Evolutionary conservation across 2,113 vertebrate species (phyloP).

Genomic region (Corythoichthys intestinalis): DNA sequence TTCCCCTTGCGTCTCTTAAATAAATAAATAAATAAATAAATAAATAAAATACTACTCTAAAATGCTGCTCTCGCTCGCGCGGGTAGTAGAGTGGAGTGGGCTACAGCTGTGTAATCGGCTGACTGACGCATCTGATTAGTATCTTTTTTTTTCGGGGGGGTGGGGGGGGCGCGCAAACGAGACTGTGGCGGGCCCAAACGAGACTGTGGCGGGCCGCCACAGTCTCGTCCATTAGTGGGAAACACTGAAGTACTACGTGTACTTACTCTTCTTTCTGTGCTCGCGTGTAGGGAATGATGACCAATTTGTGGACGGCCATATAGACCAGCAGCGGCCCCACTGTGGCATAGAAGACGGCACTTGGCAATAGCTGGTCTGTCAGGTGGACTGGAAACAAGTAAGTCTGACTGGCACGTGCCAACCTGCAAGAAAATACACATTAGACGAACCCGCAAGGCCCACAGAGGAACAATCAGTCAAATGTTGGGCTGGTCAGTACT

Average conservation of each 20-base stretch:
- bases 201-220: no score
- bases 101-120: no score
- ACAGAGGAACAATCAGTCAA: conserved; percentile 8
- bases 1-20: no score
- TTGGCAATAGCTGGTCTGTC: conserved; percentile 93
- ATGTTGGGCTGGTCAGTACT: conserved; percentile 69
- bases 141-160: no score
- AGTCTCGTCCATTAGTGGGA: no score
- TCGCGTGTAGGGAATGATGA: conserved; percentile 88
- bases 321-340: conserved; percentile 85
- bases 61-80: no score
- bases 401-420: conserved; percentile 92
- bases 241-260: background rate
- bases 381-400: conserved; percentile 95
- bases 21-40: no score
- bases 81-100: no score
- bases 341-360: conserved; percentile 93
- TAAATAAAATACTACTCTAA: no score
- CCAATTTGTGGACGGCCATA: conserved; percentile 83
- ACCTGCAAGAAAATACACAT: conserved; percentile 61
- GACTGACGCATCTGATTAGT: no score
- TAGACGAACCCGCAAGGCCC: conserved; percentile 1
- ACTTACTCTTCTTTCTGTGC: conserved; percentile 91
- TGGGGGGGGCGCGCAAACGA: no score
- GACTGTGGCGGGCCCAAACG: no score